Base-by-base conservation (phyloP, 2,888 invertebrate species). In the Odiellus spinosus region DNA sequence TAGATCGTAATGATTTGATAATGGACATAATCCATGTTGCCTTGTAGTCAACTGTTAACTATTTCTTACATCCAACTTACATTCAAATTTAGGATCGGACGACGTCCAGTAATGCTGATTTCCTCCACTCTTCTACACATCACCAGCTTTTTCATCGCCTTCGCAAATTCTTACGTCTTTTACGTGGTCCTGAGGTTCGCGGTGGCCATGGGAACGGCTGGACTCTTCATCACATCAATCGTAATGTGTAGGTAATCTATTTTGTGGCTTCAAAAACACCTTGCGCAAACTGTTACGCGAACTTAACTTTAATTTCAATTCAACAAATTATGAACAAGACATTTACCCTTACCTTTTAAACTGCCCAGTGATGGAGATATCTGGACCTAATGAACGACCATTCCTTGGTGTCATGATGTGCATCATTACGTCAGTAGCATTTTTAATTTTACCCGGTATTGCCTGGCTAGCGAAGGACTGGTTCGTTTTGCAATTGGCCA, bases 361-460 rank as follows among this genome's bases (percentile, higher is more conserved):
- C 3, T n/a, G 47, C 45, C 62, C 77, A 50, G 77, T 79, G 0
- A 85, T 85, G 85, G 86, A 87, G 63, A 62, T 85, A 46, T 82
- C 86, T 0, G 86, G 86, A 2, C 67, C 84, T 1, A 78, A 76
- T 52, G 82, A 80, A 59, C 71, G 86, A 49, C 85, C 85, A 0
- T 71, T 75, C 0, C 84, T 84, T 59, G 86, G 86, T 8, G 75
- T 85, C 18, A 73, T 80, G 44, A 84, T 82, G 61, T 80, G 84
- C 67, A 76, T 76, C 3, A 75, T 77, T 0, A 86, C 86, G 63
- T 84, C 85, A 2, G 65, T 71, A 1, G 86, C 86, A 3, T 78
- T 85, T 40, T 82, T 85, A 76, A 63, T 83, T 44, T 84, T 85
- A 1, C 83, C 84, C 0, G 78, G 76, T 0, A 86, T 86, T 84